Conservation (phyloP, 2,888 invertebrate genomes). For the Leptinotarsa haldemani region DNA sequence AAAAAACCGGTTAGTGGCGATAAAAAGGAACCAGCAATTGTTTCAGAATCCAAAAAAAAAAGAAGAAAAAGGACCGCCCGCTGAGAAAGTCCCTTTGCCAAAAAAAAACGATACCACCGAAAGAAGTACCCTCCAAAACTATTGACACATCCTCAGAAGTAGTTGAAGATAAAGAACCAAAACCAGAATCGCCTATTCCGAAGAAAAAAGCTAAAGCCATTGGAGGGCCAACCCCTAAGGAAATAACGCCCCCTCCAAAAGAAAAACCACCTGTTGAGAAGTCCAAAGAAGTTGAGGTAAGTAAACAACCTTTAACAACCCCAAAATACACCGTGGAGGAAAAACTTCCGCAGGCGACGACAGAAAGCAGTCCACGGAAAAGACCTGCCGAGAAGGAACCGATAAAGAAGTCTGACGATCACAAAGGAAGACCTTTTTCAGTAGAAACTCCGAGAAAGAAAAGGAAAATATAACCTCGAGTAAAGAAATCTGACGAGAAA, state of each 20-base stretch:
- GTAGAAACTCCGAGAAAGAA: slow-evolving; percentile 9
- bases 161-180: neutral
- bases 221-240: neutral
- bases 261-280: neutral
- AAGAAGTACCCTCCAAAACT: neutral
- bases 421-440: slow-evolving; percentile 6
- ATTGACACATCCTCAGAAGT: neutral
- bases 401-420: slow-evolving; percentile 3
- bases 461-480: neutral
- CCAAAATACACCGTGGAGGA: too few relatives aligned
- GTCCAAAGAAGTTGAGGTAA: neutral
- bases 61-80: slow-evolving; percentile 16
- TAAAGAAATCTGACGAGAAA: neutral
- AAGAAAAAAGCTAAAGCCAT: neutral
- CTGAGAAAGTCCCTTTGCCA: slow-evolving; percentile 10
- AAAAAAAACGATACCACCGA: neutral
- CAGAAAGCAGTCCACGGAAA: neutral
- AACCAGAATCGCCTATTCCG: neutral
- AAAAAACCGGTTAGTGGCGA: slow-evolving; percentile 2
- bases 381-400: slow-evolving; percentile 4
- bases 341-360: neutral
- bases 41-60: slow-evolving; percentile 14
- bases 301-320: too few relatives aligned
- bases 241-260: neutral
- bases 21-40: slow-evolving; percentile 12